phyloP scores from a whole-genome alignment of 2,888 invertebrate genomes.

The Lamellibrachia satsuma region DNA sequence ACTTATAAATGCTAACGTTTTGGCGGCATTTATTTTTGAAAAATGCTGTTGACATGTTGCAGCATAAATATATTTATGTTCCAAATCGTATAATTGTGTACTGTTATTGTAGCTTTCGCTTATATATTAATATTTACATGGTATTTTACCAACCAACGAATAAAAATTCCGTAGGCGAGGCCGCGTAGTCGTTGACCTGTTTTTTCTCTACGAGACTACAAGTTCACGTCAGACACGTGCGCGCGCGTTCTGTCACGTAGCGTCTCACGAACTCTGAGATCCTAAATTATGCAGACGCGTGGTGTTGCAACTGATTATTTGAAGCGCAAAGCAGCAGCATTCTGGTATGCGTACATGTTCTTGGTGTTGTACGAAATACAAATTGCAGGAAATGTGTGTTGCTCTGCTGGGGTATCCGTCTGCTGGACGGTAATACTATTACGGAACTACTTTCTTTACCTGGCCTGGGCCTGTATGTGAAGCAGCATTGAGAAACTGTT shows the following conservation, averaged over 20 bases:
- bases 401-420: not conserved
- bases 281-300: not conserved
- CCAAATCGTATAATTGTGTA: not conserved
- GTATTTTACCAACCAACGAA: too few species aligned
- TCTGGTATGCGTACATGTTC: not conserved
- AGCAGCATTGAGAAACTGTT: too few species aligned
- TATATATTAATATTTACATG: not conserved
- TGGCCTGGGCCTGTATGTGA: not conserved
- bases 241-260: constrained; percentile 17
- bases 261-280: not conserved
- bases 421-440: not conserved
- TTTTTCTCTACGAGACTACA: not conserved
- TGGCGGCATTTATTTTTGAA: not conserved
- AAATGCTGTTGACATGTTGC: not conserved
- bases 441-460: constrained; percentile 1
- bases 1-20: not conserved
- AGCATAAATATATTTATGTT: not conserved
- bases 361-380: not conserved
- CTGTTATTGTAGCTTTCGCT: not conserved
- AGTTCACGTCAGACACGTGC: not conserved
- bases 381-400: not conserved
- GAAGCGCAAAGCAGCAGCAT: not conserved
- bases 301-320: not conserved
- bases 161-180: not conserved
- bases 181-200: not conserved